phyloP scores from a whole-genome alignment of 2,797 vertebrate genomes.

The Mallotus villosus region DNA sequence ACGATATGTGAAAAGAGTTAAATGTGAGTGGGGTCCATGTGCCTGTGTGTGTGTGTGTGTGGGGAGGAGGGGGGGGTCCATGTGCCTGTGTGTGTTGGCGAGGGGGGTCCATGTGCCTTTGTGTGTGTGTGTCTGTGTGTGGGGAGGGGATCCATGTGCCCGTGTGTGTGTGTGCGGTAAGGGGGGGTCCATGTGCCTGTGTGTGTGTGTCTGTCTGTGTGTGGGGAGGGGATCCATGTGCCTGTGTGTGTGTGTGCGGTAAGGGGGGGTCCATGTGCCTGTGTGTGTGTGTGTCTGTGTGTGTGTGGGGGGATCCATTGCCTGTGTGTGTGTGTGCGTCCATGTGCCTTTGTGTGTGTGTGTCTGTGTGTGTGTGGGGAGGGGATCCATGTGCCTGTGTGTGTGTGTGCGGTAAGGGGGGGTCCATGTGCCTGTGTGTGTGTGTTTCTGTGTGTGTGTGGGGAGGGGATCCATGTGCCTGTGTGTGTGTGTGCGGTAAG shows the following conservation, averaged over 20 bases:
- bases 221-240: background rate
- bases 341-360: no score
- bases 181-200: background rate
- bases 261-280: background rate
- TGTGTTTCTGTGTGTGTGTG: background rate
- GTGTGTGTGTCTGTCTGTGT: background rate
- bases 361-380: background rate
- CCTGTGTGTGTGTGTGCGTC: no score
- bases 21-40: no score
- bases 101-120: background rate
- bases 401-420: no score
- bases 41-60: no score
- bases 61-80: background rate
- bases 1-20: no score
- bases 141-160: background rate
- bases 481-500: slow-evolving; percentile 9
- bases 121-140: background rate
- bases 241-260: background rate
- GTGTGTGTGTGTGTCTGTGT: slow-evolving; percentile 3
- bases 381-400: background rate
- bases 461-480: background rate
- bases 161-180: slow-evolving; percentile 6
- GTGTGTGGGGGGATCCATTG: background rate
- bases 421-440: background rate
- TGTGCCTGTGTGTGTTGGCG: no score